A percentile compares a stretch with the other conserved stretches of the same genome.
phyloP scores from a whole-genome alignment of 2,797 vertebrate species.

The Lacerta viridis region DNA sequence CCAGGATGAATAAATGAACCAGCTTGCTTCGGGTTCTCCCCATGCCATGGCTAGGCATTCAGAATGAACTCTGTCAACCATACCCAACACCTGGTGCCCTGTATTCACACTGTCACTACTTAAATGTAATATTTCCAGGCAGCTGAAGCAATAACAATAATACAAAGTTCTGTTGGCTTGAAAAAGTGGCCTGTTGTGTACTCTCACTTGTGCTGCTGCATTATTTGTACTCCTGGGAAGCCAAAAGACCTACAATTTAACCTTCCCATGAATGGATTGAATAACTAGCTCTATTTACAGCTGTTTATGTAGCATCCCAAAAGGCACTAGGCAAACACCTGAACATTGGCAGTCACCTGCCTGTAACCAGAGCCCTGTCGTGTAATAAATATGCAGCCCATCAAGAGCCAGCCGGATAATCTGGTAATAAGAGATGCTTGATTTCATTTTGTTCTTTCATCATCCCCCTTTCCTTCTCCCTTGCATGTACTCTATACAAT shows the following conservation, averaged over 20 bases:
- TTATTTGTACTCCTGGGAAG: slow-evolving; percentile 42
- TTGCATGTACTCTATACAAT: slow-evolving; percentile 31
- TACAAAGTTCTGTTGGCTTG: background rate
- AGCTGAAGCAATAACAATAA: slow-evolving; percentile 49
- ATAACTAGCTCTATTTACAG: slow-evolving; percentile 67
- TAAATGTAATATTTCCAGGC: slow-evolving; percentile 61
- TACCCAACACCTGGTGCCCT: slow-evolving; percentile 26
- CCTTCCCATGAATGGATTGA: slow-evolving; percentile 52
- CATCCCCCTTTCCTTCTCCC: slow-evolving; percentile 2
- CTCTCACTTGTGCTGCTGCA: slow-evolving; percentile 31
- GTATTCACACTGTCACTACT: slow-evolving; percentile 32
- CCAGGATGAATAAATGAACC: slow-evolving; percentile 47
- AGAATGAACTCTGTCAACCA: slow-evolving; percentile 62
- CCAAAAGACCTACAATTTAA: slow-evolving; percentile 49
- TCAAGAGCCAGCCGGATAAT: slow-evolving; percentile 44
- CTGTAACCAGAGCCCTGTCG: slow-evolving; percentile 61
- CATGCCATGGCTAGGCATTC: background rate
- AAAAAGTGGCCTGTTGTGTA: background rate
- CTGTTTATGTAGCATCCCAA: slow-evolving; percentile 58
- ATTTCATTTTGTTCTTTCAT: slow-evolving; percentile 56
- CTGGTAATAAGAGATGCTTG: slow-evolving; percentile 64
- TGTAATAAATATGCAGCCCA: slow-evolving; percentile 59
- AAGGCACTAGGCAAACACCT: slow-evolving; percentile 63
- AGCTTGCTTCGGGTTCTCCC: slow-evolving; percentile 40
- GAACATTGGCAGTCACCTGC: slow-evolving; percentile 57